Percentiles rank a stretch among this genome's conserved stretches.
Evolutionary conservation across 2,797 vertebrate genomes (phyloP).

Genomic region (Luscinia megarhynchos): DNA sequence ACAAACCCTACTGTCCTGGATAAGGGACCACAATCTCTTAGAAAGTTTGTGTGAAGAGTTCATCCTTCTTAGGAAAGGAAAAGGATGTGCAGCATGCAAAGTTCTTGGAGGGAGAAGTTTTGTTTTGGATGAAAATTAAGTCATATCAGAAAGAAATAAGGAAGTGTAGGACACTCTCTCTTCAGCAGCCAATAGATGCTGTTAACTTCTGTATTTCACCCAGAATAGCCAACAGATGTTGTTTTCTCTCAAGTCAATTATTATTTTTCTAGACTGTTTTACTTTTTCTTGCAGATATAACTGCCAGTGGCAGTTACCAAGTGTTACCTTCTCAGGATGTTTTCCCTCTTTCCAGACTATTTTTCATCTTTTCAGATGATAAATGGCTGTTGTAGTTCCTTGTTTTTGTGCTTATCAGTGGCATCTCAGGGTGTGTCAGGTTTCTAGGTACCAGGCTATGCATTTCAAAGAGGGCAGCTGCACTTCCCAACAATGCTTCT

Average conservation of each 20-base stretch:
- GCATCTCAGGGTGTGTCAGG: not conserved
- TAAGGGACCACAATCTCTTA: not conserved
- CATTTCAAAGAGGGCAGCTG: not conserved
- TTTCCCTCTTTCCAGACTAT: not conserved
- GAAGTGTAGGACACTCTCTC: not conserved
- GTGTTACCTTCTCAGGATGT: not conserved
- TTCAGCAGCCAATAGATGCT: not conserved
- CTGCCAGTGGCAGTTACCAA: not conserved
- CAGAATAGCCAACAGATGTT: not conserved
- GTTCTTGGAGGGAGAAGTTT: not conserved
- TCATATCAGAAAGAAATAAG: not conserved
- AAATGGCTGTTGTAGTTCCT: not conserved
- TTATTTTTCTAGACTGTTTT: not conserved
- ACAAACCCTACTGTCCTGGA: not conserved
- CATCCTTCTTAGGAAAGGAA: not conserved
- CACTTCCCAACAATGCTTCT: not conserved
- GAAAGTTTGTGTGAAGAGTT: not conserved
- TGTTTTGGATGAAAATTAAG: not conserved
- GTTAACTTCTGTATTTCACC: not conserved
- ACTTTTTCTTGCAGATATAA: not conserved
- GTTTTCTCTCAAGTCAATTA: not conserved
- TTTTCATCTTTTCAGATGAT: not conserved
- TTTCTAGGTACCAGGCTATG: not conserved
- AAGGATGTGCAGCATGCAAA: fast-evolving
- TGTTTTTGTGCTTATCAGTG: not conserved